Evolutionary conservation across 2,113 vertebrate species (phyloP).

Genomic region (Hiodon tergisus): DNA sequence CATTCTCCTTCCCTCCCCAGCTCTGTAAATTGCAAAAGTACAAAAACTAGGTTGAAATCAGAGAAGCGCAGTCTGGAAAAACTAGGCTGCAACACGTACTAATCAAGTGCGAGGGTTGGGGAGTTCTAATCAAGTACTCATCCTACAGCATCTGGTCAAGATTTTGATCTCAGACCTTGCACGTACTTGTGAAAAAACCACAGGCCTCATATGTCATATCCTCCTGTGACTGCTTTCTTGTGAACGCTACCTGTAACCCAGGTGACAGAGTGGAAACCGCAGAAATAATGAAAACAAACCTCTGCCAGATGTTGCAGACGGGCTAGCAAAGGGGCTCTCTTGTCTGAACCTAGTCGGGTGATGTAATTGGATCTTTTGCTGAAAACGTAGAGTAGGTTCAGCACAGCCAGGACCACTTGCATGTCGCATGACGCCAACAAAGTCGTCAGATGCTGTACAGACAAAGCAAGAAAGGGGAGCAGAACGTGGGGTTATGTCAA

Average conservation of each 20-base stretch:
- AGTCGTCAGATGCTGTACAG: conserved; percentile 82
- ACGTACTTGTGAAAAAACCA: too few relatives aligned
- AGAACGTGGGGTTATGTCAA: too few relatives aligned
- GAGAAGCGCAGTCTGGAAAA: conserved; percentile 28
- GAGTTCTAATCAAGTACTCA: too few relatives aligned
- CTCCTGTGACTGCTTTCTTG: too few relatives aligned
- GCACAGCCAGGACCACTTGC: conserved; percentile 94
- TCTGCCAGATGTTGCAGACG: conserved; percentile 91
- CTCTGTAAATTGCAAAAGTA: conserved; percentile 58
- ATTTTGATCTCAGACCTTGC: too few relatives aligned
- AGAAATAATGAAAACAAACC: conserved; percentile 54
- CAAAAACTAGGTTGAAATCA: conserved; percentile 24
- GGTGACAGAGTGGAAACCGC: too few relatives aligned
- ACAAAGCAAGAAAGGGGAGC: conserved; percentile 12
- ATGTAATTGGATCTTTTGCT: conserved; percentile 97
- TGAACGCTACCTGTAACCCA: too few relatives aligned
- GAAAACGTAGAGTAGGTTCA: conserved; percentile 96
- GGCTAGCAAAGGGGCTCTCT: conserved; percentile 83
- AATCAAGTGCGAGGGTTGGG: too few relatives aligned
- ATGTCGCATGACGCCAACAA: conserved; percentile 93
- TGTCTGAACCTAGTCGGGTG: conserved; percentile 89
- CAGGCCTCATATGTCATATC: too few relatives aligned
- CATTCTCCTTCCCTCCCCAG: conserved; percentile 96
- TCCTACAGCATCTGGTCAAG: too few relatives aligned
- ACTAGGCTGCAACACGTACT: neutral